Conservation (phyloP, 1,140 invertebrate species). For the Drosophila pseudoananassae region DNA sequence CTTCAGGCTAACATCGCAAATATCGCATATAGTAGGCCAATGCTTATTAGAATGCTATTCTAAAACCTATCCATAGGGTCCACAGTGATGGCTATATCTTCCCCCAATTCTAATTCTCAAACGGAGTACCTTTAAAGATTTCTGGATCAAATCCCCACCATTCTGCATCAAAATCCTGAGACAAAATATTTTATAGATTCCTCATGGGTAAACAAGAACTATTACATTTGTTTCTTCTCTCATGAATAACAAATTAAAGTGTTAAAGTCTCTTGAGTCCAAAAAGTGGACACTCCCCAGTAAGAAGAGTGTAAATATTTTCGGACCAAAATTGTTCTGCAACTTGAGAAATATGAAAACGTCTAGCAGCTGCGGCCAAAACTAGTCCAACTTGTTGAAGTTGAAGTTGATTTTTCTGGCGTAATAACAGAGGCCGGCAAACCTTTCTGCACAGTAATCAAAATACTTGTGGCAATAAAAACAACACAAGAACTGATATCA, state of each 20-base stretch:
- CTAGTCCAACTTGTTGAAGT: constrained; percentile 75
- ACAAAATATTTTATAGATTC: no score
- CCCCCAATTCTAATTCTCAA: no score
- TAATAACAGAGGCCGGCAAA: constrained; percentile 24
- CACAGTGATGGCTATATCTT: no score
- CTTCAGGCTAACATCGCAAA: no score
- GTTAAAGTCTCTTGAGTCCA: no score
- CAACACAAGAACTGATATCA: constrained; percentile 72
- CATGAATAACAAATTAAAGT: background rate
- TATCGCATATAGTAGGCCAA: no score
- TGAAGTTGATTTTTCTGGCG: constrained; percentile 17
- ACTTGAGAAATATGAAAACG: constrained; percentile 42
- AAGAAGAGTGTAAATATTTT: constrained; percentile 13
- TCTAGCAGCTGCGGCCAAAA: constrained; percentile 68
- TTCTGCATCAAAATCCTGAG: no score
- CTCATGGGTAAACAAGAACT: no score
- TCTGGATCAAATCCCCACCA: no score
- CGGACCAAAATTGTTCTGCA: constrained; percentile 30
- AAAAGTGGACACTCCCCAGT: constrained; percentile 6
- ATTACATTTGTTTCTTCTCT: background rate
- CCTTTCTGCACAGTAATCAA: constrained; percentile 60
- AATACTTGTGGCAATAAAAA: constrained; percentile 72
- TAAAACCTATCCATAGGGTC: no score
- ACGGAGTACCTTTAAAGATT: no score
- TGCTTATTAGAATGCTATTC: no score